A percentile compares a stretch with the other conserved stretches of the same genome.
Conservation (phyloP, 2,797 vertebrate species). For the Lophura swinhoii region DNA sequence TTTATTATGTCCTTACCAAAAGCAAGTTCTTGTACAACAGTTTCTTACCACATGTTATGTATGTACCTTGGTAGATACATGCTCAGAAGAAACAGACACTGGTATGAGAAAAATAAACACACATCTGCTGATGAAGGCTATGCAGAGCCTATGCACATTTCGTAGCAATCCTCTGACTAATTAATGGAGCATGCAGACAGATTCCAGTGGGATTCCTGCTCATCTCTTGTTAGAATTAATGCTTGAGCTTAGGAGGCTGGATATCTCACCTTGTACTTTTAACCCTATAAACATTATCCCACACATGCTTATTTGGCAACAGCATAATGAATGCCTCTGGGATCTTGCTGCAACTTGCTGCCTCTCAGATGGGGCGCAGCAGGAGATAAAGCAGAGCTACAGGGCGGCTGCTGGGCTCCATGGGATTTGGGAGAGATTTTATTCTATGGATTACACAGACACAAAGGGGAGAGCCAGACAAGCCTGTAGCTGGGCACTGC, state of each 20-base stretch:
- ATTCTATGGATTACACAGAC: background rate
- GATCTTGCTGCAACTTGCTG: background rate
- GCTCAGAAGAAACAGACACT: slow-evolving; percentile 29
- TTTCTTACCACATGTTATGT: background rate
- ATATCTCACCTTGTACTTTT: background rate
- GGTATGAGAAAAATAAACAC: background rate
- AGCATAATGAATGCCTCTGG: background rate
- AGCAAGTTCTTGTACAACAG: background rate
- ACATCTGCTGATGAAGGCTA: background rate
- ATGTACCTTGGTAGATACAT: background rate
- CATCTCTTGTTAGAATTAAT: background rate
- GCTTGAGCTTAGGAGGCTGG: background rate
- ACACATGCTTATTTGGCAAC: background rate
- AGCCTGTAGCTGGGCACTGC: background rate
- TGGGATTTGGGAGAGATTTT: background rate
- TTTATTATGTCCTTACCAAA: background rate
- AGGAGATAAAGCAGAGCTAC: background rate
- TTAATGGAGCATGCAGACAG: background rate
- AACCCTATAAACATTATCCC: background rate
- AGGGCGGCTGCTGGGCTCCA: background rate
- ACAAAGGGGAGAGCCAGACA: background rate
- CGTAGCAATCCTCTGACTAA: background rate
- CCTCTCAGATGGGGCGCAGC: background rate
- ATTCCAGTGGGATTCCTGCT: background rate
- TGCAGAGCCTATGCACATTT: background rate